These are phyloP conservation scores for Drosophila aff. DNA, from an alignment of 1,140 invertebrate genomes.

Conservation along the genomic window DNA sequence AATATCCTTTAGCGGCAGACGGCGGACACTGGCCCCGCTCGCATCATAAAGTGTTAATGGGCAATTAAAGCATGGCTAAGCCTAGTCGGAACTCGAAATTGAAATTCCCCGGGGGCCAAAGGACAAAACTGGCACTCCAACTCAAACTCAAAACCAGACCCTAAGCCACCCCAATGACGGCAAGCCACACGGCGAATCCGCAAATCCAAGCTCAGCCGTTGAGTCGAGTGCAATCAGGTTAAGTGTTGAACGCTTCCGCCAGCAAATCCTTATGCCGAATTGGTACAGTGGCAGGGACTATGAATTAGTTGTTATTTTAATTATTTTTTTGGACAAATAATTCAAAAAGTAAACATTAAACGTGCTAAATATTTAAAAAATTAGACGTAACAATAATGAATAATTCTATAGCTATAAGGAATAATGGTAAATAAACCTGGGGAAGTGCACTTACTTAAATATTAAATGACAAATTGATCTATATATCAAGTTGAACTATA, in stretches of 20 bases:
- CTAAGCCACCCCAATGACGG: constrained; percentile 15
- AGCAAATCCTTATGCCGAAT: constrained; percentile 34
- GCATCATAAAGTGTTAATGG: constrained; percentile 58
- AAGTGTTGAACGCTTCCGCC: constrained; percentile 65
- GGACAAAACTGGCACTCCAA: background rate
- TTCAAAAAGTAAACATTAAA: background rate
- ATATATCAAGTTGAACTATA: background rate
- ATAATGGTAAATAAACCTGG: background rate
- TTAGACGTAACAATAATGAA: background rate
- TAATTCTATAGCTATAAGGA: background rate
- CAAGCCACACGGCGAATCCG: constrained; percentile 41
- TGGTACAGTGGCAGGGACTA: constrained; percentile 14
- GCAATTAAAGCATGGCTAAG: constrained; percentile 50
- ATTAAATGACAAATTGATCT: background rate
- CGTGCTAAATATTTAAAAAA: background rate
- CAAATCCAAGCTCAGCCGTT: constrained; percentile 69
- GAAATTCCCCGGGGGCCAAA: constrained; percentile 31
- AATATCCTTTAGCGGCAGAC: constrained; percentile 12
- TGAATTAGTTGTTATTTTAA: background rate
- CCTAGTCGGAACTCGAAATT: constrained; percentile 17
- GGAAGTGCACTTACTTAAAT: too few relatives aligned
- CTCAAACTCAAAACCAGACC: background rate
- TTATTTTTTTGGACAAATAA: background rate
- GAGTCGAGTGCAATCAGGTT: constrained; percentile 66
- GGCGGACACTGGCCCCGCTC: constrained; percentile 6